Evolutionary conservation across 2,113 vertebrate species (phyloP), one percentile per base, ranked within the genome.

Genomic region (Mustela lutreola): DNA sequence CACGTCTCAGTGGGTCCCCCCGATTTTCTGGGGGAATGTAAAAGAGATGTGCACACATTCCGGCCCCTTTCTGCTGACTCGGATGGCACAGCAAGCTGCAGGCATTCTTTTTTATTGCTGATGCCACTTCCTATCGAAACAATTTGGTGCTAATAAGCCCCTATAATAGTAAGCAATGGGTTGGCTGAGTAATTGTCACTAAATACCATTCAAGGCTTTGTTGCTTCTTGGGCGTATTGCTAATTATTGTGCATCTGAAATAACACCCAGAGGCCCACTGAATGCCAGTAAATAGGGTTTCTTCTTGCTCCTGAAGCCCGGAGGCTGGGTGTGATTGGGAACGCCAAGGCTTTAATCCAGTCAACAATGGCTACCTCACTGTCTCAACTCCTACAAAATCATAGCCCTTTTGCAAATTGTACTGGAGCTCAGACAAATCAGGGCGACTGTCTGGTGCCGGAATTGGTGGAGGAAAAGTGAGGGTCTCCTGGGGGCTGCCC

Each of bases 131-230:
- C 98, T 98, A 98, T 98, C 97, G 97, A 98, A 99, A 99, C 99
- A 99, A 99, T 99, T 99, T 98, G 65, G 96, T 98, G 98, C 98
- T 99, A 99, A 99, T 99, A 99, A 99, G 99, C 98, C 99, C 98
- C 98, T 99, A 98, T 99, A 98, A 99, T 98, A 97, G 98, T 98
- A 98, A 99, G 98, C 98, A 98, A 98, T 98, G 98, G 98, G 98
- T 98, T 50, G 96, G 98, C 98, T 98, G 98, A 98, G 98, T 99
- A 99, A 99, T 99, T 99, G 98, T 99, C 98, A 98, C 98, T 99
- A 99, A 99, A 99, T 98, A 89, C 97, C 98, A 98, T 99, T 99
- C 99, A 98, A 73, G 98, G 98, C 98, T 99, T 98, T 98, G 98
- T 98, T 98, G 98, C 98, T 99, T 99, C 99, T 99, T 98, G 98